Evolutionary conservation across 2,797 vertebrate species (phyloP), one percentile per base, ranked within the genome.

Genomic region (Malurus splendens): DNA sequence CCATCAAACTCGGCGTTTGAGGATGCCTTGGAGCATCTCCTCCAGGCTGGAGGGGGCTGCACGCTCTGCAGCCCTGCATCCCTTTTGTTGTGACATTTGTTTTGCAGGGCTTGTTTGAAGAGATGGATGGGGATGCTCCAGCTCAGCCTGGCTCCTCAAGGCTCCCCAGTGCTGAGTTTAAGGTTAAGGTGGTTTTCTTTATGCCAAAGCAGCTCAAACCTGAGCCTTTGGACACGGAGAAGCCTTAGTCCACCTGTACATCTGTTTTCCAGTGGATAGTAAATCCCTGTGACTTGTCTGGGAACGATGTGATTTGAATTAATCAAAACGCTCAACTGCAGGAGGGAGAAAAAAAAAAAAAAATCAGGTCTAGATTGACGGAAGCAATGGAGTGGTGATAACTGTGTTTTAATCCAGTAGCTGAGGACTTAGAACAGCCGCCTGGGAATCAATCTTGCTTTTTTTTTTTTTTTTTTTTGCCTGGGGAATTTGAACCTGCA

Each of bases 331-430:
- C 71, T 76, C 74, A 84, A 23, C 86, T 82, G 84, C 50, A 67
- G 67, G 59, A 62, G 64, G 57, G 39, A 50, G 36, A 36, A 36
- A 36, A 36, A 38, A 48, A 13, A 12, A 39, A 33, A 55, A 55
- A 7, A 67, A 42, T 1, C 6, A 0, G 24, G 25, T 60, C 39
- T 77, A 55, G 85, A 90, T 78, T 87, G 92, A 92, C 0, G 1
- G 90, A 80, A 65, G 93, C 87, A 93, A 86, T 74, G 85, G 68
- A 93, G 84, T 90, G 89, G 79, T 78, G 92, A 91, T 91, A 93
- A 89, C 94, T 64, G 82, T 39, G 79, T 80, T 95, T 92, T 94
- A 94, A 94, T 95, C 92, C 92, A 93, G 92, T 93, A 24, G 79
- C 75, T 86, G 89, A 93, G 86, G 89, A 78, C 85, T 87, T 33